Conservation (phyloP, 2,888 invertebrate species). For the Hirtodrosophila duncani region DNA sequence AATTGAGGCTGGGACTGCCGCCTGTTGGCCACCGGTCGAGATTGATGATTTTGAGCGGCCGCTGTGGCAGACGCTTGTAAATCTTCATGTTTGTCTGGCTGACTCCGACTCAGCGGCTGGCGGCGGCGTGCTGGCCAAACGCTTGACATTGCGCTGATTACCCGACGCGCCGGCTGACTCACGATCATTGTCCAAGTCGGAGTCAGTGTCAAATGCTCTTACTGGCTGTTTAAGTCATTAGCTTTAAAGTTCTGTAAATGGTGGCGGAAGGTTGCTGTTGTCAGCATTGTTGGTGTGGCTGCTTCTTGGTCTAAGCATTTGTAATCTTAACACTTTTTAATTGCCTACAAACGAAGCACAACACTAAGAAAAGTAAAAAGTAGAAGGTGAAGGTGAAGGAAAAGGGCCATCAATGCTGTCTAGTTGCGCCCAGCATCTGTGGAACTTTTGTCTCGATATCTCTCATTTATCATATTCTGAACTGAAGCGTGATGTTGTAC, state of each 20-base stretch:
- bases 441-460: too few relatives aligned
- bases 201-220: constrained; percentile 6
- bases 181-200: constrained; percentile 21
- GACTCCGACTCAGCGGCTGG: neutral
- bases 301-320: constrained; percentile 5
- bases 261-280: constrained; percentile 12
- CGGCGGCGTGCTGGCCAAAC: constrained; percentile 18
- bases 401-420: too few relatives aligned
- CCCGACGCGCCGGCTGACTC: constrained; percentile 39
- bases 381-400: too few relatives aligned
- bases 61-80: constrained; percentile 47
- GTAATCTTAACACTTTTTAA: constrained; percentile 61
- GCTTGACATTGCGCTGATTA: constrained; percentile 62
- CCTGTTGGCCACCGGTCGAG: constrained; percentile 30
- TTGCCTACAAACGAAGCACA: constrained; percentile 29
- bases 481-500: too few relatives aligned
- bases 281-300: constrained; percentile 12
- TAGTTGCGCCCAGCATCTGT: too few relatives aligned
- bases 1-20: too few relatives aligned
- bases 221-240: constrained; percentile 55
- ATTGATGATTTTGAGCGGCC: constrained; percentile 60
- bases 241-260: constrained; percentile 35
- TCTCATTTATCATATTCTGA: too few relatives aligned
- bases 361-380: constrained; percentile 1
- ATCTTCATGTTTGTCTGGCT: constrained; percentile 35